phyloP scores from a whole-genome alignment of 2,113 vertebrate species.

The Illadopsis cleaveri region DNA sequence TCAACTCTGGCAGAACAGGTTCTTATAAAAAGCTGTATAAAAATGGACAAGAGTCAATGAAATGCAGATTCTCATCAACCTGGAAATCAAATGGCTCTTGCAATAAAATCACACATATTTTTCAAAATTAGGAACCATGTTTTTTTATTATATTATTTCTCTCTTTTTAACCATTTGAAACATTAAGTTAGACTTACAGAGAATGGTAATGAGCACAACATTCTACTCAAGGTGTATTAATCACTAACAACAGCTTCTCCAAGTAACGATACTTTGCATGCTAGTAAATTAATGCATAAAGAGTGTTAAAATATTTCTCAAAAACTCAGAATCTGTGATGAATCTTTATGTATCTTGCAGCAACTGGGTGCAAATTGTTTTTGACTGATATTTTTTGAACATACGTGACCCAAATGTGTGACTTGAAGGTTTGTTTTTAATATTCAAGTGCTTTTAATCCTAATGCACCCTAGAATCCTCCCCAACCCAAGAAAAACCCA shows the following conservation, averaged over 20 bases:
- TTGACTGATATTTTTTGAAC: neutral
- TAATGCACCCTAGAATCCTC: neutral
- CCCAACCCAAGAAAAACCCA: neutral
- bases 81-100: neutral
- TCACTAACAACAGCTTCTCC: neutral
- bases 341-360: neutral
- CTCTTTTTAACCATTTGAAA: neutral
- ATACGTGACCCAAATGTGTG: neutral
- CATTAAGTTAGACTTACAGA: neutral
- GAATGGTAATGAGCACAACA: neutral
- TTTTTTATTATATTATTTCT: neutral
- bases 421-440: neutral
- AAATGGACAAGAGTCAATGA: neutral
- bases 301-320: neutral
- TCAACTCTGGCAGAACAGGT: neutral
- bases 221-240: neutral
- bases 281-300: neutral
- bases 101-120: neutral
- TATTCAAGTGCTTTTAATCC: neutral
- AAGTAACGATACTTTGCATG: neutral
- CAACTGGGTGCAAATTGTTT: neutral
- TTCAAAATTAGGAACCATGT: neutral
- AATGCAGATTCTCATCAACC: neutral
- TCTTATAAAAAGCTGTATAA: neutral
- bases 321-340: rapidly evolving